Evolutionary conservation across 2,797 vertebrate species (phyloP).

Genomic region (Platalea minor): DNA sequence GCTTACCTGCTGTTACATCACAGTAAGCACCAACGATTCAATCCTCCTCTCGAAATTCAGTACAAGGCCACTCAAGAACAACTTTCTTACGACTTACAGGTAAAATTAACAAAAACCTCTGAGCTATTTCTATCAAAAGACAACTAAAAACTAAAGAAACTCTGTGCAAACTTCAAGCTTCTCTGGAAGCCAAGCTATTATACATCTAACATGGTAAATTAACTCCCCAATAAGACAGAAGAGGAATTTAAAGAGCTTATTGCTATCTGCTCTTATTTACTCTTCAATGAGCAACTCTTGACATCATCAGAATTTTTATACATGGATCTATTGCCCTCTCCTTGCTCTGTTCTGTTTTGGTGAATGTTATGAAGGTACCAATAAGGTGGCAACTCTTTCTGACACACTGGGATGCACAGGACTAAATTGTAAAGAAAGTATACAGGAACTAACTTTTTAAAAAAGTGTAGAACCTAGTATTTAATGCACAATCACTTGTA

Average conservation of each 20-base stretch:
- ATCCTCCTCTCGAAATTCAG: not conserved
- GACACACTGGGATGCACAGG: not conserved
- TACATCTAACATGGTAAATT: not conserved
- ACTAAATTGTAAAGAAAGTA: not conserved
- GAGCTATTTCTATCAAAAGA: not conserved
- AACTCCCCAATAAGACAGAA: not conserved
- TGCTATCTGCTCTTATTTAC: not conserved
- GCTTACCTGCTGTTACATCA: not conserved
- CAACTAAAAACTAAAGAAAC: not conserved
- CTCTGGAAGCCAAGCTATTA: not conserved
- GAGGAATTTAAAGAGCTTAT: not conserved
- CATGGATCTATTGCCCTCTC: not conserved
- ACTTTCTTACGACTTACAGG: not conserved
- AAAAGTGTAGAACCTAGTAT: not conserved
- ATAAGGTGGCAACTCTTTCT: not conserved
- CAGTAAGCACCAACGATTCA: not conserved
- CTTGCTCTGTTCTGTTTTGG: not conserved
- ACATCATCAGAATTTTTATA: not conserved
- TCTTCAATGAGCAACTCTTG: not conserved
- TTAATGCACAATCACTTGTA: not conserved
- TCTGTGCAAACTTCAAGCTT: not conserved
- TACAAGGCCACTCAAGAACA: not conserved
- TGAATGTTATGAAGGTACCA: not conserved
- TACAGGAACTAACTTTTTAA: not conserved
- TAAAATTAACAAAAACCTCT: not conserved